These are phyloP conservation scores for Mongoloraphidia duomilia DNA, from an alignment of 2,888 invertebrate genomes.

Conservation along the genomic window DNA sequence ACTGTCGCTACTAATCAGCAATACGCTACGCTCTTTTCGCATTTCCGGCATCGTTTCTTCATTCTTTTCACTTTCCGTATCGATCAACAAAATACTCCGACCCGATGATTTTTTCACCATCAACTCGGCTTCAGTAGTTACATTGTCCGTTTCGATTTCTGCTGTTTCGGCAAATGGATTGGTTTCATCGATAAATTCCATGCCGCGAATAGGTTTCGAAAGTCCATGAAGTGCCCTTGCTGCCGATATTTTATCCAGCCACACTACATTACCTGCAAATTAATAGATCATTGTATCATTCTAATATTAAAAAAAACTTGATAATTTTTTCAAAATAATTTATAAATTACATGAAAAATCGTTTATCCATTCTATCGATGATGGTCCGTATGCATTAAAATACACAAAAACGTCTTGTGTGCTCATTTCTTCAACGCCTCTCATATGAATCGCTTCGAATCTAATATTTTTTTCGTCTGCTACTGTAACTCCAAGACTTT, in stretches of 20 bases:
- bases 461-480: constrained; percentile 47
- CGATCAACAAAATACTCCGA: constrained; percentile 7
- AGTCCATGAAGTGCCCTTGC: constrained; percentile 42
- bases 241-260: constrained; percentile 41
- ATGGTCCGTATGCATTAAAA: constrained; percentile 61
- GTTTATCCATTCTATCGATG: constrained; percentile 68
- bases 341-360: constrained; percentile 53
- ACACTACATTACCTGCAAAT: constrained; percentile 42
- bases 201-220: constrained; percentile 34
- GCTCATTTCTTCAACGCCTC: constrained; percentile 59
- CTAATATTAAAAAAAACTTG: constrained; percentile 5
- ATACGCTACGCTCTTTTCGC: constrained; percentile 6
- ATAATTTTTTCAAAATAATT: constrained; percentile 2
- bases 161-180: constrained; percentile 9
- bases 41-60: constrained; percentile 13
- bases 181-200: constrained; percentile 10
- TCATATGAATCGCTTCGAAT: constrained; percentile 59
- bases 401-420: constrained; percentile 68
- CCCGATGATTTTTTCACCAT: background rate
- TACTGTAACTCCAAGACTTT: constrained; percentile 39
- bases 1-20: constrained; percentile 11
- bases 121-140: constrained; percentile 1
- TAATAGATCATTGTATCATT: constrained; percentile 7
- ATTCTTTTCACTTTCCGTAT: constrained; percentile 28
- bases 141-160: constrained; percentile 10